phyloP scores from a whole-genome alignment of 2,113 vertebrate genomes.

The Pao palembangensis region DNA sequence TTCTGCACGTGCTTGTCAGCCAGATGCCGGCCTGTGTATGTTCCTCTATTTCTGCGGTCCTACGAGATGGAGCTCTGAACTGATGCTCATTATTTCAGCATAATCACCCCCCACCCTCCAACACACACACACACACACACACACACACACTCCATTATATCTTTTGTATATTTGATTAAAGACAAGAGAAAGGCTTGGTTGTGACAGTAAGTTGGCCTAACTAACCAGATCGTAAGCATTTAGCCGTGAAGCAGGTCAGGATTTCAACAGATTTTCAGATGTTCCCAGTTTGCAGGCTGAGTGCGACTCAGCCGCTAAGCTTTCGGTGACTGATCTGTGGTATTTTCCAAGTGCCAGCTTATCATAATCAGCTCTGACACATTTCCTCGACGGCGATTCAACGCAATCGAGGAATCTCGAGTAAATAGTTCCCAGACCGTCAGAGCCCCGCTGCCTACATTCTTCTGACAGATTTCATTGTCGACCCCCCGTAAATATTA shows the following conservation, averaged over 20 bases:
- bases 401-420: slow-evolving; percentile 32
- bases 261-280: slow-evolving; percentile 1
- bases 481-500: no score
- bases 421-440: slow-evolving; percentile 33
- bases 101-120: slow-evolving; percentile 20
- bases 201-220: slow-evolving; percentile 1
- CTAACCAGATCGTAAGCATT: no score
- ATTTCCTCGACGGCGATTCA: slow-evolving; percentile 46
- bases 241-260: no score
- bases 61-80: no score
- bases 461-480: slow-evolving; percentile 29
- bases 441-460: not conserved
- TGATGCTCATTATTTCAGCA: slow-evolving; percentile 30
- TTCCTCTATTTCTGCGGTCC: no score
- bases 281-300: slow-evolving; percentile 22
- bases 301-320: slow-evolving; percentile 35
- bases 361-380: slow-evolving; percentile 59
- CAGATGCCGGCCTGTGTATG: no score
- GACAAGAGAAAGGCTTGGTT: not conserved
- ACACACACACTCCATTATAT: slow-evolving; percentile 1
- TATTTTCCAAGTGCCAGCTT: slow-evolving; percentile 51
- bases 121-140: no score
- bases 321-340: slow-evolving; percentile 35
- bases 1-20: no score
- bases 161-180: slow-evolving; percentile 6